Evolutionary conservation across 2,888 invertebrate genomes (phyloP), one percentile per base, ranked within the genome.

Genomic region (Cerceris rybyensis): DNA sequence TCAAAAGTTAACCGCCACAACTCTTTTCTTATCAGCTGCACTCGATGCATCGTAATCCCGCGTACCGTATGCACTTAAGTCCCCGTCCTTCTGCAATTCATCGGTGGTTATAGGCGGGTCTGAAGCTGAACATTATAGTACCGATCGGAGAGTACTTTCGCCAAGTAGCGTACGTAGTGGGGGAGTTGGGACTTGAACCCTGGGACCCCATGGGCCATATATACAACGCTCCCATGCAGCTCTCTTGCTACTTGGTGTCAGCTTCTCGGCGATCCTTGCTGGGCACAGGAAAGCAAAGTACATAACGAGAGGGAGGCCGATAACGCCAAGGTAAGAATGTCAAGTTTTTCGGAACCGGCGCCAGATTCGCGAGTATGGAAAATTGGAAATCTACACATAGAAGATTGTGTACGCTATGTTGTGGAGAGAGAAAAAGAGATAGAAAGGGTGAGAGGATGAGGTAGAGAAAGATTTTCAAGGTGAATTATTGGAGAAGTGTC

Each of bases 171-270:
- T 39, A 71, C 81, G 85, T 86, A 87, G 88, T 87, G 86, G 89
- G 89, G 88, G 90, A 90, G 88, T 87, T 79, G 87, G 85, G 91
- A 90, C 90, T 90, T 88, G 88, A 89, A 89, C 88, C 86, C 90
- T 87, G 89, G 86, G 90, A 84, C 88, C 87, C 79, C 86, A 86
- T 88, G 87, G 87, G 86, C 87, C 87, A 84, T 89, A 90, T 89
- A 90, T 88, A 90, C 90, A 82, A 85, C 82, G 83, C 80, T 79
- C 77, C 80, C 86, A 85, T 86, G 85, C 89, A 88, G 88, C 81
- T 87, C 89, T 90, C 88, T 82, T 86, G 88, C 86, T 89, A 89
- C 87, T 90, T 84, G 85, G 87, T 89, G 85, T 85, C 89, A 88
- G 88, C 87, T 88, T 86, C 90, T 89, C 87, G 83, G 57, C 78